Conservation (phyloP, 2,113 vertebrate genomes). For the Trogon surrucura region DNA sequence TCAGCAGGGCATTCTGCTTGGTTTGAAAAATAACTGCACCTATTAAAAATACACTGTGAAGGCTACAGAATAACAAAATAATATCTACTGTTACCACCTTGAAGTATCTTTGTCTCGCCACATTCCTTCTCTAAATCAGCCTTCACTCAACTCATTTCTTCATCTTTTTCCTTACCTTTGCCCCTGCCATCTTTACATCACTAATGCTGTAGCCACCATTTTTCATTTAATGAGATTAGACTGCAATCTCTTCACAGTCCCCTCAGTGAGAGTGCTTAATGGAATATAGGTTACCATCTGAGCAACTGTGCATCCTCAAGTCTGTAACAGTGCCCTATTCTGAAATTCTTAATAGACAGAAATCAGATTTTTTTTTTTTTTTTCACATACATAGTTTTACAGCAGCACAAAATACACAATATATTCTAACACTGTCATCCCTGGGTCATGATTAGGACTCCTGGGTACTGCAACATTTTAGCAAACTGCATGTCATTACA, state of each 20-base stretch:
- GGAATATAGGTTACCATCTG: background rate
- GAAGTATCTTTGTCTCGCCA: background rate
- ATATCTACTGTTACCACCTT: background rate
- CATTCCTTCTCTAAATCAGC: background rate
- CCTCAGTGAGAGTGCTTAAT: slow-evolving; percentile 27
- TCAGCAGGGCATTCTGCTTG: background rate
- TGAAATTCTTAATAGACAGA: background rate
- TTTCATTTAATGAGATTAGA: slow-evolving; percentile 51
- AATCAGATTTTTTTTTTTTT: background rate
- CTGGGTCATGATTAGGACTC: background rate
- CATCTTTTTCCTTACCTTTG: background rate
- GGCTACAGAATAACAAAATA: background rate
- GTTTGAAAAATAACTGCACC: background rate
- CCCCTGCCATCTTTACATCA: background rate
- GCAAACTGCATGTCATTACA: background rate
- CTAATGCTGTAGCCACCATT: background rate
- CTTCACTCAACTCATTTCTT: background rate
- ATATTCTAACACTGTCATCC: background rate
- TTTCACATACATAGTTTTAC: background rate
- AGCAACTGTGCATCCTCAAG: background rate
- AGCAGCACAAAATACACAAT: background rate
- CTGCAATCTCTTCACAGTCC: background rate
- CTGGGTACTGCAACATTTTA: background rate
- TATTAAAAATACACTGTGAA: background rate
- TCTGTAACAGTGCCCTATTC: background rate